Conservation (phyloP, 2,113 vertebrate genomes). For the Myanophis thanlyinensis region DNA sequence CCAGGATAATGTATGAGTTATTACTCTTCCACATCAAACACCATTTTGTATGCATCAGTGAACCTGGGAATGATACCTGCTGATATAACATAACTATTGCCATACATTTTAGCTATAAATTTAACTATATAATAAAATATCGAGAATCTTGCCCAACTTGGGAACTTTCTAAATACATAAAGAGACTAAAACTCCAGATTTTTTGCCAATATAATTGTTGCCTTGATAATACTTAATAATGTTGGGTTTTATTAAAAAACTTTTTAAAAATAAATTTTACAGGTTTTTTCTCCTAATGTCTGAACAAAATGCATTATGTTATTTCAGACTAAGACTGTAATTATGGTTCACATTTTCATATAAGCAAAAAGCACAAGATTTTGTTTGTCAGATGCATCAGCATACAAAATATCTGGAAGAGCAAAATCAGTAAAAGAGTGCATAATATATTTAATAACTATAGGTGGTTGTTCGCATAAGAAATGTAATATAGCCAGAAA, state of each 20-base stretch:
- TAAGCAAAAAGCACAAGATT: background rate
- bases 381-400: background rate
- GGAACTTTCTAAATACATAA: background rate
- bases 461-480: background rate
- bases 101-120: background rate
- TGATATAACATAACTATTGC: background rate
- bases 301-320: background rate
- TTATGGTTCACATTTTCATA: background rate
- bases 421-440: background rate
- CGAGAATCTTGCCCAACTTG: background rate
- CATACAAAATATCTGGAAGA: slow-evolving; percentile 6
- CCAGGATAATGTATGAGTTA: background rate
- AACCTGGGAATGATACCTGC: background rate
- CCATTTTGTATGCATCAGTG: background rate
- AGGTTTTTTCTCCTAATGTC: background rate
- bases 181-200: background rate
- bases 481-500: slow-evolving; percentile 8
- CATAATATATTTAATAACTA: background rate
- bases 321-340: background rate
- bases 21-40: background rate
- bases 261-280: background rate
- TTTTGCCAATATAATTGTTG: background rate
- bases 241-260: background rate
- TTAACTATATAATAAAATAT: background rate
- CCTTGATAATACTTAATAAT: background rate